Conservation (phyloP, 2,797 vertebrate species). For the Melanotaenia boesemani region DNA sequence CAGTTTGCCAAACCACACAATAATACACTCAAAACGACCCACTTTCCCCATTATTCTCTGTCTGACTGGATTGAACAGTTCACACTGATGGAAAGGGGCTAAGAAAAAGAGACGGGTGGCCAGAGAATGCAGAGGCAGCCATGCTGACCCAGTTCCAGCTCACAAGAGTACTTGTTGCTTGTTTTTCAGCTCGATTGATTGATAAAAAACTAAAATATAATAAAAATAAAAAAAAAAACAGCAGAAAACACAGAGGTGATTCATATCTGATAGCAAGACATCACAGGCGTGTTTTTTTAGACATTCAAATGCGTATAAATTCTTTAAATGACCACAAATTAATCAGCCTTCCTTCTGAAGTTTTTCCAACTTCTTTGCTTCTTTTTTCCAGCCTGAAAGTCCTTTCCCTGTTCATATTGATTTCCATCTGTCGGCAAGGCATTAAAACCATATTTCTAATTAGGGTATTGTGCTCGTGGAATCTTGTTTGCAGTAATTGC, state of each 20-base stretch:
- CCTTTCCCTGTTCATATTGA: conserved; percentile 46
- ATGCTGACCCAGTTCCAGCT: conserved; percentile 52
- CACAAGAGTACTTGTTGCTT: conserved; percentile 37
- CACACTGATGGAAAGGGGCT: background rate
- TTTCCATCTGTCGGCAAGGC: conserved; percentile 40
- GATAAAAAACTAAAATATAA: conserved; percentile 12
- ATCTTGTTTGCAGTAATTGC: conserved; percentile 63
- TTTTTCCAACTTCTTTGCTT: background rate
- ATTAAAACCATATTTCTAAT: conserved; percentile 55
- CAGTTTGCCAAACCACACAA: conserved; percentile 12
- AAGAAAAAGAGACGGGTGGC: conserved; percentile 18
- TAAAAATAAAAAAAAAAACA: background rate
- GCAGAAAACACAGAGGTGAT: conserved; percentile 19
- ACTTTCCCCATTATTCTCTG: conserved; percentile 12
- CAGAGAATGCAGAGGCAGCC: conserved; percentile 1
- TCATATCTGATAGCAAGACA: background rate
- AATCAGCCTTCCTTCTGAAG: conserved; percentile 15
- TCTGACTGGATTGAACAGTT: conserved; percentile 1
- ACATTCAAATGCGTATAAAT: too few relatives aligned
- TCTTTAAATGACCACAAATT: too few relatives aligned
- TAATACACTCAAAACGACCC: background rate
- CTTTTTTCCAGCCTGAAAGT: conserved; percentile 16
- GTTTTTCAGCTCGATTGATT: conserved; percentile 12
- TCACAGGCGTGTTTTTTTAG: conserved; percentile 2
- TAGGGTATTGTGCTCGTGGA: conserved; percentile 53